These are phyloP conservation scores for Monomorium pharaonis DNA, from an alignment of 1,140 invertebrate species.

Conservation along the genomic window DNA sequence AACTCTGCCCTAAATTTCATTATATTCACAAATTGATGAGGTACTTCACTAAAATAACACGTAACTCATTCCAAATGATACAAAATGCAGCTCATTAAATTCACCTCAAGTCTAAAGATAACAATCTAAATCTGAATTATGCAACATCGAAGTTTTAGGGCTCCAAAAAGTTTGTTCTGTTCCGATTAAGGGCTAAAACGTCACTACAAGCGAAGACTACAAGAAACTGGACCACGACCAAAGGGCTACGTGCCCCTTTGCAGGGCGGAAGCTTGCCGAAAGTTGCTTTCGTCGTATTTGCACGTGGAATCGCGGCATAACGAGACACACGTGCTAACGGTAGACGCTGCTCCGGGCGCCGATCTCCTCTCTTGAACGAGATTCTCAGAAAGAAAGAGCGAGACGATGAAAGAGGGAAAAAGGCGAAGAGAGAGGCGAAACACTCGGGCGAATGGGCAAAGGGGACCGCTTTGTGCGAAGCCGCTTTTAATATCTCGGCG, in stretches of 20 bases:
- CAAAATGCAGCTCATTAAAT: not conserved
- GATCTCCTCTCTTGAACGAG: conserved; percentile 69
- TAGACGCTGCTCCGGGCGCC: conserved; percentile 77
- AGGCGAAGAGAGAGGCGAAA: not conserved
- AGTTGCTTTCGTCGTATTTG: conserved; percentile 65
- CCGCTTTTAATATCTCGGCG: conserved; percentile 63
- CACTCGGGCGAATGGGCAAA: conserved; percentile 59
- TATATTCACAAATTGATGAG: not conserved
- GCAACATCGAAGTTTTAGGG: not conserved
- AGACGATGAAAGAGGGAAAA: conserved; percentile 12
- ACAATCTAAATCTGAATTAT: not conserved
- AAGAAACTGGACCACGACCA: conserved; percentile 1
- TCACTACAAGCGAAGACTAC: not conserved
- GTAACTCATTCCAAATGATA: not conserved
- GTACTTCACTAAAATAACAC: not conserved
- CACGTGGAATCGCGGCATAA: conserved; percentile 61
- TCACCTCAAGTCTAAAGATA: not conserved
- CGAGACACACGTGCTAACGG: conserved; percentile 77
- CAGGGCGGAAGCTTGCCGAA: conserved; percentile 30
- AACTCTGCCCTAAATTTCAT: not conserved
- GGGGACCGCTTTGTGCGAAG: conserved; percentile 62
- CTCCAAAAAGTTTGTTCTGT: not conserved
- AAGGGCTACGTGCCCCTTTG: conserved; percentile 20
- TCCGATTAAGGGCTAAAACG: not conserved
- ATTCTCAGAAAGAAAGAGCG: conserved; percentile 60